phyloP scores from a whole-genome alignment of 2,113 vertebrate species.

The cattle (Bos taurus) region ARS-UCD2.0 NC_037335.1:104239001-104239500 shows the following conservation, averaged over 20 bases:
- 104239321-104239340: slow-evolving; percentile 49
- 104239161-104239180: neutral
- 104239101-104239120: slow-evolving; percentile 92
- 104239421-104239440: slow-evolving; percentile 69
- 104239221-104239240: slow-evolving; percentile 65
- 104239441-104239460: slow-evolving; percentile 70
- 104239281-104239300: neutral
- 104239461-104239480: slow-evolving; percentile 54
- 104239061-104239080: slow-evolving; percentile 86
- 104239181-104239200: slow-evolving; percentile 44
- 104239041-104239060: slow-evolving; percentile 91
- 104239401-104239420: slow-evolving; percentile 78
- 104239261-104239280: neutral
- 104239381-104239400: slow-evolving; percentile 49
- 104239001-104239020: slow-evolving; percentile 93
- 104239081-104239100: slow-evolving; percentile 90
- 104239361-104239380: slow-evolving; percentile 62
- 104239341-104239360: slow-evolving; percentile 68
- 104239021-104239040: slow-evolving; percentile 91
- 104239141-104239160: slow-evolving; percentile 61
- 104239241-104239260: slow-evolving; percentile 56
- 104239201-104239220: slow-evolving; percentile 57
- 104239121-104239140: slow-evolving; percentile 65
- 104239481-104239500: slow-evolving; percentile 29
- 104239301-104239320: slow-evolving; percentile 34